Conservation (phyloP, 2,888 invertebrate species). For the Coenonympha arcania region DNA sequence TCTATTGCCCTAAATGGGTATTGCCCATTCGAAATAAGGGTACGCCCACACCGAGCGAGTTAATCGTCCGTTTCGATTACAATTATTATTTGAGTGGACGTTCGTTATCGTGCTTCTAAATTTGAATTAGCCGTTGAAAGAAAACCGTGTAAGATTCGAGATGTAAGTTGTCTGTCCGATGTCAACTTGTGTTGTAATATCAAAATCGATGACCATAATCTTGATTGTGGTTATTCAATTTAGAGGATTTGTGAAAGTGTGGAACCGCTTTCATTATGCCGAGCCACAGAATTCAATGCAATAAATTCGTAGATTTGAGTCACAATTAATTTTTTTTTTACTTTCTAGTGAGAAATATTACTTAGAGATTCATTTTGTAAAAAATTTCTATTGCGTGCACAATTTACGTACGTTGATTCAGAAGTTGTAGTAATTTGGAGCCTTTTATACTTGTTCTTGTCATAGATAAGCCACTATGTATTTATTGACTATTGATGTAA, state of each 20-base stretch:
- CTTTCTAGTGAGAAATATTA: too few relatives aligned
- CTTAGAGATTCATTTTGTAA: too few relatives aligned
- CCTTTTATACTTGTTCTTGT: too few relatives aligned
- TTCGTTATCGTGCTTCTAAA: constrained; percentile 58
- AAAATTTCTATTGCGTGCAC: too few relatives aligned
- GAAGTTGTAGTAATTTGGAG: too few relatives aligned
- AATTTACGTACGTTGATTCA: too few relatives aligned
- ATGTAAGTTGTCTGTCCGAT: constrained; percentile 25
- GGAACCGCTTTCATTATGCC: background rate
- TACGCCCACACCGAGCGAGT: constrained; percentile 52
- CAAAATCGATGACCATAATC: constrained; percentile 6
- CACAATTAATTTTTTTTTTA: too few relatives aligned
- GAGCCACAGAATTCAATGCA: background rate
- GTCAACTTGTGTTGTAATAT: constrained; percentile 22
- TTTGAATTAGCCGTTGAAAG: constrained; percentile 30
- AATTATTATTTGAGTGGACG: constrained; percentile 62
- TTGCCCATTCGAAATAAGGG: constrained; percentile 41
- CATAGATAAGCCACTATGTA: too few relatives aligned
- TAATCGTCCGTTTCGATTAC: constrained; percentile 68
- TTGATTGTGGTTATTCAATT: constrained; percentile 8
- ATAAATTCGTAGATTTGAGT: too few relatives aligned
- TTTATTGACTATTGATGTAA: too few relatives aligned
- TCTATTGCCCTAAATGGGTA: background rate
- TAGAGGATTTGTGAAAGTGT: constrained; percentile 1
- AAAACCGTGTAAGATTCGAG: constrained; percentile 17